These are phyloP conservation scores for Aphyosemion australe DNA, from an alignment of 2,113 vertebrate species.

Conservation along the genomic window DNA sequence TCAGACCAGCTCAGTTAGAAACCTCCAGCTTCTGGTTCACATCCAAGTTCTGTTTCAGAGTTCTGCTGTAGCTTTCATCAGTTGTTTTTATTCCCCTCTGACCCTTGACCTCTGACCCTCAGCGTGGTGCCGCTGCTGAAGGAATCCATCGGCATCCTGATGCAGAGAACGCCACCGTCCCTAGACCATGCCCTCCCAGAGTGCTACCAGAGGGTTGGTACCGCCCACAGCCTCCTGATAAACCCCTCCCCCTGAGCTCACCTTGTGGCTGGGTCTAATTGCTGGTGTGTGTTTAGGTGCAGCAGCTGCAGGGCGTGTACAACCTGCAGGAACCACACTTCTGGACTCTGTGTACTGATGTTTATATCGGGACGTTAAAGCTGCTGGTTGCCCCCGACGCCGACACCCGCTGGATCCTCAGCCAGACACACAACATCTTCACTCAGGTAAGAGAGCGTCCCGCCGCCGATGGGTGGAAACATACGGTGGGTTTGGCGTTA, in stretches of 20 bases:
- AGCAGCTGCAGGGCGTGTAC: constrained; percentile 96
- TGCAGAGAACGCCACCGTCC: constrained; percentile 93
- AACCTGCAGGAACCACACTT: constrained; percentile 96
- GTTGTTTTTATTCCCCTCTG: not conserved
- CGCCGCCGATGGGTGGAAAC: too few relatives aligned
- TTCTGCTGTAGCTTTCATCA: not conserved
- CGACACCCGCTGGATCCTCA: constrained; percentile 94
- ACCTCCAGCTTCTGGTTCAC: too few relatives aligned
- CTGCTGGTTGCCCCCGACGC: constrained; percentile 93
- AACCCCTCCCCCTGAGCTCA: not conserved
- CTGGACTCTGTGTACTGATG: constrained; percentile 97
- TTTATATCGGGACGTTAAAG: constrained; percentile 94
- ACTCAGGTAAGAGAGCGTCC: constrained; percentile 88
- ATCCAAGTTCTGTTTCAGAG: not conserved
- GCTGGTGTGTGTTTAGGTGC: constrained; percentile 83
- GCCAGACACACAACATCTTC: constrained; percentile 98
- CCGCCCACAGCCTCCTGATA: not conserved
- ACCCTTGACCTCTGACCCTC: constrained; percentile 28
- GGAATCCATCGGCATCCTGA: constrained; percentile 95
- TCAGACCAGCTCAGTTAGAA: not conserved
- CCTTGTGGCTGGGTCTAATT: not conserved
- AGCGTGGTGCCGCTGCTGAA: constrained; percentile 94
- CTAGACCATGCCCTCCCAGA: constrained; percentile 89
- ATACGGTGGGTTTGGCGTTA: too few relatives aligned
- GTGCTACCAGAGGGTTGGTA: constrained; percentile 95